Evolutionary conservation across 1,140 invertebrate species (phyloP), one percentile per base, ranked within the genome.

Genomic region (Paraescarpia echinospica): DNA sequence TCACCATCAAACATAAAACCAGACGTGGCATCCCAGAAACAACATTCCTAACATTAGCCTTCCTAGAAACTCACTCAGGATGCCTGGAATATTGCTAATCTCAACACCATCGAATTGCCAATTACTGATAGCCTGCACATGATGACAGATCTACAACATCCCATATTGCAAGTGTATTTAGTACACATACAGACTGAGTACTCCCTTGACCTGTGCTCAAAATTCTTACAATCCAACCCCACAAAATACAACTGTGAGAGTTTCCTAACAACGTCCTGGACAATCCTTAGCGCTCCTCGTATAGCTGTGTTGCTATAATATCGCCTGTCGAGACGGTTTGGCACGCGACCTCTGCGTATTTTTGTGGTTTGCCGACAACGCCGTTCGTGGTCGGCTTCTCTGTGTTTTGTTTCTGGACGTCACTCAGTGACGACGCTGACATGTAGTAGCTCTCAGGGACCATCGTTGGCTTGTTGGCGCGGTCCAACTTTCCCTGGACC

Each of bases 301-400:
- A 96, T n/a, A 96, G 94, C 93, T 96, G 96, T 8, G 95, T 96
- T 35, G 96, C 96, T 89, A 96, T 94, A 92, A 96, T 95, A 88
- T 96, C 96, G 12, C 96, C 95, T n/a, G 96, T 96, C 22, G 95
- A 95, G 91, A 96, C 95, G 0, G 96, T 96, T 93, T 96, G 96
- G 93, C 96, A 96, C 8, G 94, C 94, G 92, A 94, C 89, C 89
- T 34, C 35, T n/a, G 27, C 14, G 34, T 34, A 90, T 34, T 34
- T 90, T 22, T 35, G 35, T 9, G 91, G 9, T 22, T 41, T 91
- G 8, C 33, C 34, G n/a, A 91, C 48, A n/a, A 35, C 41, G 33
- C 48, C 33, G 18, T 35, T 48, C n/a, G 89, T 34, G 91, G 91
- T 90, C 41, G 90, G 34, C 12, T 91, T 91, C 33, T 89, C 77